These are phyloP conservation scores for cat (Felis catus) DNA, from an alignment of 2,113 vertebrate genomes.

Conservation along the genomic window DNA sequence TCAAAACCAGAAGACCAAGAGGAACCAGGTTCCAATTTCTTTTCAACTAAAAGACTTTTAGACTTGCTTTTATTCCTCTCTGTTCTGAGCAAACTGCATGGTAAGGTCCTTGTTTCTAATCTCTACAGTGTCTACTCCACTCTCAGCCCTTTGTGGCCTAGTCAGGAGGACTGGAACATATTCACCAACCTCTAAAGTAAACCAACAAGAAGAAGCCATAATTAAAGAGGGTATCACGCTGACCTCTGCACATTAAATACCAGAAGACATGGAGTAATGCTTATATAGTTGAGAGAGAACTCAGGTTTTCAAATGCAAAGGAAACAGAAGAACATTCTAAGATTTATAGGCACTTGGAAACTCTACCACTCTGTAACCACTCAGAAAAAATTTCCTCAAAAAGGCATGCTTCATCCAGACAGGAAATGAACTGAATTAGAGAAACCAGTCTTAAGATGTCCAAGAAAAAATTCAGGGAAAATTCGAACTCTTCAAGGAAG, in stretches of 20 bases:
- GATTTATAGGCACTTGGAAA: not conserved
- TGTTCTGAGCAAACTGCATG: slow-evolving; percentile 47
- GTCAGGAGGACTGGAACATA: slow-evolving; percentile 46
- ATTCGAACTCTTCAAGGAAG: not conserved
- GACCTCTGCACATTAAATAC: not conserved
- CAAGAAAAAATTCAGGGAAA: slow-evolving; percentile 13
- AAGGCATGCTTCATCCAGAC: slow-evolving; percentile 43
- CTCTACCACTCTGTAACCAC: not conserved
- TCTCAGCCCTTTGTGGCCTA: slow-evolving; percentile 53
- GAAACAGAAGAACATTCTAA: not conserved
- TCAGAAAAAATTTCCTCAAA: not conserved
- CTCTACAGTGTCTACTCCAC: slow-evolving; percentile 58
- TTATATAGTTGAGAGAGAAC: not conserved
- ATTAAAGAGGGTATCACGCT: not conserved
- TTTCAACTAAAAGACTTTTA: slow-evolving; percentile 58
- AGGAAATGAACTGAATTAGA: slow-evolving; percentile 45
- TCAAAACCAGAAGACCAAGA: slow-evolving; percentile 60
- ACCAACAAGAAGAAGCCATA: slow-evolving; percentile 47
- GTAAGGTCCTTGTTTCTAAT: slow-evolving; percentile 36
- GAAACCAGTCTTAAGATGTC: not conserved
- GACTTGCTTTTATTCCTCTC: slow-evolving; percentile 63
- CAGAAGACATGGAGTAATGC: not conserved
- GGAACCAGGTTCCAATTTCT: slow-evolving; percentile 61
- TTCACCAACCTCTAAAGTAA: slow-evolving; percentile 54
- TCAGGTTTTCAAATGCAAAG: not conserved